Base-by-base conservation (phyloP, 2,888 invertebrate species). In the Stratiomys singularior region DNA sequence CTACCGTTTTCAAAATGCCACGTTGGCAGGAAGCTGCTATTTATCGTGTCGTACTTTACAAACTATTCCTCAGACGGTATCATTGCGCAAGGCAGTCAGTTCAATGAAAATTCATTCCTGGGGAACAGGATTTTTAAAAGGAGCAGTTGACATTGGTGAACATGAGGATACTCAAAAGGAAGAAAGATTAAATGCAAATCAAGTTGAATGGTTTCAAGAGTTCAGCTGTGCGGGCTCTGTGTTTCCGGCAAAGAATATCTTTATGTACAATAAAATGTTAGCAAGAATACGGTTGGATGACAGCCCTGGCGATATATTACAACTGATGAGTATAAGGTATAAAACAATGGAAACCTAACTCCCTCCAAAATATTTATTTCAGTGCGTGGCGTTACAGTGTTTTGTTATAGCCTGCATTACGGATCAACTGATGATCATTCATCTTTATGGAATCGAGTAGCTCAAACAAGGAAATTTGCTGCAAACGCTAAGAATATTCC, bases 51-150 rank as follows among this genome's bases (percentile, higher is more conserved):
- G 30, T 9, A 72, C 72, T 9, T 0, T 56, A 7, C 56, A 18
- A 30, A 56, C 72, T 1, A 27, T 52, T 13, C 28, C 11, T 2
- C 9, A 18, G 4, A 58, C 56, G 0, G 56, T 27, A 7, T 72
- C 72, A 1, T 30, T 72, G 30, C 21, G 58, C 13, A 72, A 72
- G 18, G 72, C 72, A 1, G 18, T 56, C 9, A 56, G 72, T 18
- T 72, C 72, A 4, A 72, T 72, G 58, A 72, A 58, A 28, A 56
- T 72, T 28, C 56, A 72, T 30, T 30, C 72, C 15, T 72, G 56
- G 58, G 52, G 56, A 21, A 72, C 58, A 0, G 58, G 52, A 5
- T 27, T n/a, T 18, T 9, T 18, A 15, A 72, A 37, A 11, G 27
- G 21, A 4, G 7, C 37, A 0, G 56, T 52, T 9, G 23, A 25